phyloP scores from a whole-genome alignment of 2,797 vertebrate species.

The Chaunax sp. region DNA sequence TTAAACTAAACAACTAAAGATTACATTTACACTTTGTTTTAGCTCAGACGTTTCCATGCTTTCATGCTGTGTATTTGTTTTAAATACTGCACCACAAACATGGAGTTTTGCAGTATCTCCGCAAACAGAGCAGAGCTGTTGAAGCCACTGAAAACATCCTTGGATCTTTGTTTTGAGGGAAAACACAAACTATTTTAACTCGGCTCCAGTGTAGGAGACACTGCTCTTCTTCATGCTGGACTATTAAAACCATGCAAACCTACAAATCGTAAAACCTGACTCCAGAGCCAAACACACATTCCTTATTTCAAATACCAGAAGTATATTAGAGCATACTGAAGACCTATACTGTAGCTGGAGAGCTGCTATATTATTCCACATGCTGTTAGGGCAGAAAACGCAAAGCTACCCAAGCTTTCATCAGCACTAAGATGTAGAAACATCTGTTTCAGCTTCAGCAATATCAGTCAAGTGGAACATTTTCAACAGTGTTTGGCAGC shows the following conservation, averaged over 20 bases:
- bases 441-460: conserved; percentile 28
- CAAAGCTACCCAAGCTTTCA: conserved; percentile 40
- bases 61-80: conserved; percentile 19
- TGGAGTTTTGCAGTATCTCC: conserved; percentile 17
- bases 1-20: neutral
- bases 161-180: neutral
- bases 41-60: conserved; percentile 44
- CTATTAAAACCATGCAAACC: conserved; percentile 40
- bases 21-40: neutral
- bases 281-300: conserved; percentile 28
- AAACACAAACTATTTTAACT: conserved; percentile 1
- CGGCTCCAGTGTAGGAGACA: neutral
- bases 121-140: conserved; percentile 4
- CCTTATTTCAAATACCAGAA: neutral
- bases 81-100: conserved; percentile 4
- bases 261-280: neutral
- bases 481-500: conserved; percentile 16
- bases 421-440: conserved; percentile 12
- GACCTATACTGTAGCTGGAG: neutral
- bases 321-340: neutral
- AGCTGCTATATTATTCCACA: conserved; percentile 40
- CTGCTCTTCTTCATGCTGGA: conserved; percentile 23
- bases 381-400: conserved; percentile 58
- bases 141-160: neutral
- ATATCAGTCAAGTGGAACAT: conserved; percentile 1